Evolutionary conservation across 2,888 invertebrate genomes (phyloP).

Genomic region (Drosophila demipolita): DNA sequence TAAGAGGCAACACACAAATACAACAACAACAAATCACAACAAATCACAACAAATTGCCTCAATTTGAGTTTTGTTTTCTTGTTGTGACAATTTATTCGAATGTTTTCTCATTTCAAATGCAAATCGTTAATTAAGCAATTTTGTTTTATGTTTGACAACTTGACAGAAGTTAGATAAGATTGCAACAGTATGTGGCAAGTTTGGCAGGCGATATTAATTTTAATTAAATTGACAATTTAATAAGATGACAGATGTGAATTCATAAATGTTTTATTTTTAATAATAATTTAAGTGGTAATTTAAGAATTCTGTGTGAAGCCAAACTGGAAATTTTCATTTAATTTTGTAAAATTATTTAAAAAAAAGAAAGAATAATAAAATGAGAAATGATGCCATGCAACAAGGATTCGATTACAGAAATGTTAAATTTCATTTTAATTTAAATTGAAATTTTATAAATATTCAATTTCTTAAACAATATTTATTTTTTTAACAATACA

Average conservation of each 20-base stretch:
- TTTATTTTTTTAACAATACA: background rate
- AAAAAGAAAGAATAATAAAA: background rate
- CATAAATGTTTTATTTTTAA: background rate
- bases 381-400: background rate
- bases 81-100: background rate
- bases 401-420: background rate
- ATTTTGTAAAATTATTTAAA: background rate
- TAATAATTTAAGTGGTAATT: background rate
- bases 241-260: background rate
- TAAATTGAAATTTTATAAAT: background rate
- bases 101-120: background rate
- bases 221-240: background rate
- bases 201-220: background rate
- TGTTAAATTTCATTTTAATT: background rate
- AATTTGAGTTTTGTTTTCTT: background rate
- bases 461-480: fast-evolving
- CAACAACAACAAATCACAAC: background rate
- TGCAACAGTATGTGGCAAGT: background rate
- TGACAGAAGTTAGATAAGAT: background rate
- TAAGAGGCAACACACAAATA: background rate
- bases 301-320: background rate
- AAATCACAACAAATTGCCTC: background rate
- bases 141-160: background rate
- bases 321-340: fast-evolving
- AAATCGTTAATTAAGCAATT: background rate